These are phyloP conservation scores for Cactoblastis cactorum DNA, from an alignment of 2,888 invertebrate genomes.

Conservation along the genomic window DNA sequence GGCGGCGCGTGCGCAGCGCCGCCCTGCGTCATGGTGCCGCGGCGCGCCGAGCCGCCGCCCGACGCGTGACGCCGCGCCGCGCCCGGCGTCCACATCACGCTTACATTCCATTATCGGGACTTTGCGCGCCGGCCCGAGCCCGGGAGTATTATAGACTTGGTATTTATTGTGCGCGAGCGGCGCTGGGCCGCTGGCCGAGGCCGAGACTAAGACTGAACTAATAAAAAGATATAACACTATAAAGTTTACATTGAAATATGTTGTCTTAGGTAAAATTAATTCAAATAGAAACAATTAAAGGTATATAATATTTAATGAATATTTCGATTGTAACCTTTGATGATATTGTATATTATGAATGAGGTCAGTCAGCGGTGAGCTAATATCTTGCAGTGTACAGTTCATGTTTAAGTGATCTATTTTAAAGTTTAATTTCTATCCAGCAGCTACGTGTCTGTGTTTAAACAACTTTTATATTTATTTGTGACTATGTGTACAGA, in stretches of 20 bases:
- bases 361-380: constrained; percentile 60
- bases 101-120: constrained; percentile 77
- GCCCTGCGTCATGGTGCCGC: constrained; percentile 54
- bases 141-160: constrained; percentile 72
- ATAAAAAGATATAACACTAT: constrained; percentile 73
- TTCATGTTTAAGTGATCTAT: constrained; percentile 69
- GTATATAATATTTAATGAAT: constrained; percentile 74
- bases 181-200: constrained; percentile 53
- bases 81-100: constrained; percentile 64
- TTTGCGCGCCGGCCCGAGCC: constrained; percentile 57
- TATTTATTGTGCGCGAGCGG: constrained; percentile 52
- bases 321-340: constrained; percentile 64
- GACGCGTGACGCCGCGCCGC: constrained; percentile 39
- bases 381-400: constrained; percentile 69
- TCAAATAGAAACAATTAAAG: constrained; percentile 74
- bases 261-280: constrained; percentile 77
- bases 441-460: constrained; percentile 71
- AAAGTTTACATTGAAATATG: constrained; percentile 73
- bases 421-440: constrained; percentile 68
- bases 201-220: constrained; percentile 78
- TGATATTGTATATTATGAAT: constrained; percentile 62
- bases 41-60: constrained; percentile 33
- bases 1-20: constrained; percentile 38
- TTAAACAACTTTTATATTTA: constrained; percentile 79
- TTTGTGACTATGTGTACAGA: constrained; percentile 58